Evolutionary conservation across 2,888 invertebrate species (phyloP).

Genomic region (Catocala nupta): DNA sequence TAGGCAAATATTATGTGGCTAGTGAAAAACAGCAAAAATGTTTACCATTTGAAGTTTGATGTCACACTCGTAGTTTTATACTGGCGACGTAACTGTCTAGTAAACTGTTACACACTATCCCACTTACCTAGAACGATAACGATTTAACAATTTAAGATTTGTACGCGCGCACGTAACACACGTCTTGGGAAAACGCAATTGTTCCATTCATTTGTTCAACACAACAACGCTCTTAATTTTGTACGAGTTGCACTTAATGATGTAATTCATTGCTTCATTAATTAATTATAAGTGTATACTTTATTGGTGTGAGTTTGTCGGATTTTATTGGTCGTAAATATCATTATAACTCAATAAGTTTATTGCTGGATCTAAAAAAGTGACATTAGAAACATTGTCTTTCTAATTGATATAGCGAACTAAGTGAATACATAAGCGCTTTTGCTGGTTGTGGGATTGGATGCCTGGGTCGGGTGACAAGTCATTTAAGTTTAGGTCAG

Average conservation of each 20-base stretch:
- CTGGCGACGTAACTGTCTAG: slow-evolving; percentile 8
- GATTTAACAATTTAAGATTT: slow-evolving; percentile 24
- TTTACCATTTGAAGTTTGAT: not conserved
- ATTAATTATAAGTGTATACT: slow-evolving; percentile 6
- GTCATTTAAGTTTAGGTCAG: too few relatives aligned
- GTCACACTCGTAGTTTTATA: not conserved
- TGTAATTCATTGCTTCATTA: slow-evolving; percentile 13
- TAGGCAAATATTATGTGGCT: too few relatives aligned
- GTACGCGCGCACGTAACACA: slow-evolving; percentile 33
- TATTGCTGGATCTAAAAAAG: too few relatives aligned
- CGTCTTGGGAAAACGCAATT: slow-evolving; percentile 35
- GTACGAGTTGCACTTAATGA: slow-evolving; percentile 3
- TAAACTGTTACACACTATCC: slow-evolving; percentile 20
- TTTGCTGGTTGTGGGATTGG: too few relatives aligned
- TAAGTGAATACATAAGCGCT: too few relatives aligned
- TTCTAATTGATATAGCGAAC: too few relatives aligned
- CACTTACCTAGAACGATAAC: slow-evolving; percentile 30
- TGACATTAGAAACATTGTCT: too few relatives aligned
- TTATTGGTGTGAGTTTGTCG: not conserved
- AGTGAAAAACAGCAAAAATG: too few relatives aligned
- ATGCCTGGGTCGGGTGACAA: too few relatives aligned
- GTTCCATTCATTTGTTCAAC: slow-evolving; percentile 18
- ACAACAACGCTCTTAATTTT: slow-evolving; percentile 15
- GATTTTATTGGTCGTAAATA: not conserved
- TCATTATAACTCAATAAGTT: too few relatives aligned